Base-by-base conservation (phyloP, 2,888 invertebrate species). In the Andrena praecox region DNA sequence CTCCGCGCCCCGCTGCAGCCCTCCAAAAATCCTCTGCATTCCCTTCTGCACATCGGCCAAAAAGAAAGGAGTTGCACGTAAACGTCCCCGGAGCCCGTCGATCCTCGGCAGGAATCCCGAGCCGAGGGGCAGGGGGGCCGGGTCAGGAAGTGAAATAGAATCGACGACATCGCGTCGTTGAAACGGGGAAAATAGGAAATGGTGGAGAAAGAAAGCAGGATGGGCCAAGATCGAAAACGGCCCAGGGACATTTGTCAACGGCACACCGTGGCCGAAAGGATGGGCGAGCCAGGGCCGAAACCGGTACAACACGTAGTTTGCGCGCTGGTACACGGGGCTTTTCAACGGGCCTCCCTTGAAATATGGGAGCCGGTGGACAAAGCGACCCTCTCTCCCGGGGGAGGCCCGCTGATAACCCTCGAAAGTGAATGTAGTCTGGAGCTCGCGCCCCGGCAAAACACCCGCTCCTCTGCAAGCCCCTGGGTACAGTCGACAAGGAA, bases 361-460 rank as follows among this genome's bases (percentile, higher is more conserved):
- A 88, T 88, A 88, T 88, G 88, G 89, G 76, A 84, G 87, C 85
- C 75, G 85, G 80, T 69, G 88, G 89, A 88, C 88, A 88, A 88
- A 89, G 88, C 89, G 89, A 83, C 74, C 80, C 86, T 81, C 86
- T 79, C 76, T 76, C 87, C 87, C 87, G 24, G 68, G 89, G 87
- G 87, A 87, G 80, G 56, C 24, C 76, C 72, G 73, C 89, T 84
- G 89, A 89, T 88, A 87, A 89, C 88, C 89, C 89, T 89, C 87
- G 89, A 89, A 88, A 88, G 87, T 87, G 87, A 87, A 88, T 88
- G 86, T 87, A 88, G 86, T 86, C 86, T 86, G 85, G 87, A 62
- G 66, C 69, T 62, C 54, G 63, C 63, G 80, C 24, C 35, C 78
- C 64, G 63, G 86, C 83, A 82, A 82, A 83, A 83, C 82, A 82